phyloP scores from a whole-genome alignment of 2,113 vertebrate genomes.

The Varanus komodoensis region DNA sequence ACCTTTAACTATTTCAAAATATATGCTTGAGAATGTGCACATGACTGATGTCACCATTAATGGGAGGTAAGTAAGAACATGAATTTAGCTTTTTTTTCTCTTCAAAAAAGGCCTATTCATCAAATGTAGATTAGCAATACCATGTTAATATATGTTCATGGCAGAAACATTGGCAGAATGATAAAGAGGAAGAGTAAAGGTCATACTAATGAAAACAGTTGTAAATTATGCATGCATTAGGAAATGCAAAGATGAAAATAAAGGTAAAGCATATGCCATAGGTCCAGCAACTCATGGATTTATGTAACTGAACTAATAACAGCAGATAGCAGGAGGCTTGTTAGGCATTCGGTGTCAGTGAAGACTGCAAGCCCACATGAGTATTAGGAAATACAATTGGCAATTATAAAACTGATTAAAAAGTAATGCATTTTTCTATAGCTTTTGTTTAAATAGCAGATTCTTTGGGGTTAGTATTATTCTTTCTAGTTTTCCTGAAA shows the following conservation, averaged over 20 bases:
- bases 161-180: constrained; percentile 19
- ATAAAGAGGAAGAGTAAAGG: neutral
- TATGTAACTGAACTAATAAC: neutral
- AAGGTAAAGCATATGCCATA: constrained; percentile 17
- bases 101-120: neutral
- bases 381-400: neutral
- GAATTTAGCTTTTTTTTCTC: neutral
- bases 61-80: neutral
- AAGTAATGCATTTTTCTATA: neutral
- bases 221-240: constrained; percentile 11
- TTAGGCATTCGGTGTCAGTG: too few relatives aligned
- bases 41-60: neutral
- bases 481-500: neutral
- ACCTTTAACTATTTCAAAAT: constrained; percentile 31
- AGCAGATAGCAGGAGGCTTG: neutral
- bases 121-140: constrained; percentile 11
- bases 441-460: neutral
- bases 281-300: neutral
- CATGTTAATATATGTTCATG: neutral
- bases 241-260: constrained; percentile 2
- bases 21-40: neutral
- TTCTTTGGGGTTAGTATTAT: neutral
- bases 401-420: neutral
- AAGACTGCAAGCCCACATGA: neutral
- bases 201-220: constrained; percentile 20